Base-by-base conservation (phyloP, 1,140 invertebrate species). In the Calliphora vicina region DNA sequence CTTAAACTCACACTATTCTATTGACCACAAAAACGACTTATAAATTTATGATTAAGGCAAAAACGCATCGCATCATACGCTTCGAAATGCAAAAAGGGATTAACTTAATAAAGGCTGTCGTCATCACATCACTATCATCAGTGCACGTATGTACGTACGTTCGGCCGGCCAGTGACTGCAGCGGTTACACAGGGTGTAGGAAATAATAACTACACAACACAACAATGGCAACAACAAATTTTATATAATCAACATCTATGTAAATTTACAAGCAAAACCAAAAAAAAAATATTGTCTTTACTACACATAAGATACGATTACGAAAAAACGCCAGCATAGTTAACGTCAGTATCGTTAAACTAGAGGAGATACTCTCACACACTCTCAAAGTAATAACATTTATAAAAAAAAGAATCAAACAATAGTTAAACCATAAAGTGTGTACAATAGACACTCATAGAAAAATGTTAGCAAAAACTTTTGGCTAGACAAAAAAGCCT, bases 91-190 rank as follows among this genome's bases (percentile, higher is more conserved):
- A 78, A 42, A 78, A 20, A 78, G 42, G 74, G 74, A 78, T 78
- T 78, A 78, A 78, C 74, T 78, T 78, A 78, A 78, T 78, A 78
- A 45, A 78, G 42, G 35, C 23, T 78, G 74, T 43, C 74, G 74
- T 78, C 74, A 78, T 78, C 74, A 78, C 73, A 76, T 76, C 73
- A 42, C 35, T 45, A 78, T 74, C 72, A 50, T 35, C 27, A 35
- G 17, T 12, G 72, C 1, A 42, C 17, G 35, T 8, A 35, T 10
- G 5, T 8, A 35, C 4, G 1, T 8, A 35, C 10, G 4, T 35
- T 8, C 1, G 35, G 6, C 35, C 27, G 15, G 6, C 1, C 15
- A 35, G 35, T 15, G n/a, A 57, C 45, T 57, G 15, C 6, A 57
- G 15, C n/a, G 50, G 50, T 6, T n/a, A 57, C 50, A n/a, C 35